Evolutionary conservation across 2,797 vertebrate species (phyloP), one percentile per base, ranked within the genome.

Genomic region (Chelon labrosus): DNA sequence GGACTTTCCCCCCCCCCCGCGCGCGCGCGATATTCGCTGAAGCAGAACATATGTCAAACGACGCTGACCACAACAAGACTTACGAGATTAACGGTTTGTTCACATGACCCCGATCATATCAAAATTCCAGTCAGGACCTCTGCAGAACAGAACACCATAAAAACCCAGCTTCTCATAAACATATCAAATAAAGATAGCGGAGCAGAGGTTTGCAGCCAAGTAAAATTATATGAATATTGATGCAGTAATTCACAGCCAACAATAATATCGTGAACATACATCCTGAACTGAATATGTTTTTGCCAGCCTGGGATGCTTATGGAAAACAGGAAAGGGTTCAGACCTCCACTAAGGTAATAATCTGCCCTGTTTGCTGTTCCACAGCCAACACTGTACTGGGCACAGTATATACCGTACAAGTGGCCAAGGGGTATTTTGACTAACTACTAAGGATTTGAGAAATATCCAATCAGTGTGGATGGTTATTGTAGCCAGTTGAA

Each of bases 161-260:
- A 83, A 75, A 70, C 38, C 50, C 50, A 38, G 73, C 58, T 65
- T 41, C 65, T 65, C 58, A 78, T 68, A 61, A 83, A 83, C 47
- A 72, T 70, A 80, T 80, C 69, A 79, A 80, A 88, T 73, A 73
- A 84, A 79, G 80, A 85, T 79, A 83, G 67, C 57, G 73, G 39
- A 58, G 25, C 54, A 20, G 22, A 63, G 13, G 4, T 68, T 51
- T 20, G 19, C 20, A n/a, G 84, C 85, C 84, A 90, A 88, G 66
- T 73, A 27, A 75, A 88, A 83, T 61, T 78, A 63, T 66, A 50
- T 80, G 58, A 85, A 79, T 80, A 82, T 80, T 55, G 53, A 86
- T 76, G 65, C 25, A 10, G 37, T 1, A n/a, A 14, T 38, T 61
- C 25, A 13, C 46, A 8, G 66, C 82, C 83, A 86, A 87, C 37